Conservation (phyloP, 2,888 invertebrate genomes). For the Acronicta aceris region DNA sequence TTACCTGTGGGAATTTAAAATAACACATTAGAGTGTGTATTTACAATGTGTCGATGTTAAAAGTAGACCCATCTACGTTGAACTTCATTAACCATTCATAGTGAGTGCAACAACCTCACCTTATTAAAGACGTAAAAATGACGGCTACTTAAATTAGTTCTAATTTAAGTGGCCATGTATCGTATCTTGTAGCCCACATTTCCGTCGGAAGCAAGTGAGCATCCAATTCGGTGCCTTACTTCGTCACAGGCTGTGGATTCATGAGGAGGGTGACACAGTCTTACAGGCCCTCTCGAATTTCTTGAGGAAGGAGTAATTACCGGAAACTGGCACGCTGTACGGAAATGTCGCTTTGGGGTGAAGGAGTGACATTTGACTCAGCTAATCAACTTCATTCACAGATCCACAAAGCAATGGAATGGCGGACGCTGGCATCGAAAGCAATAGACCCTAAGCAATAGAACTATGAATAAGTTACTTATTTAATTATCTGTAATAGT, state of each 20-base stretch:
- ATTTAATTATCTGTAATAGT: conserved; percentile 21
- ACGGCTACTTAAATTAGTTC: conserved; percentile 62
- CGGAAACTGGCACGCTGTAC: conserved; percentile 81
- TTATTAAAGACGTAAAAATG: conserved; percentile 53
- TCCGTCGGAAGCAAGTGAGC: conserved; percentile 83
- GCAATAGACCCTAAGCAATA: conserved; percentile 43
- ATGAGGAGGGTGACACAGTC: conserved; percentile 79
- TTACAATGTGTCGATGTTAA: conserved; percentile 20
- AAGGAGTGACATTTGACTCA: conserved; percentile 86
- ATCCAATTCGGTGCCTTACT: conserved; percentile 74
- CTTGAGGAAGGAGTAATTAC: conserved; percentile 85
- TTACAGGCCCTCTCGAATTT: conserved; percentile 73
- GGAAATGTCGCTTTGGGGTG: conserved; percentile 81
- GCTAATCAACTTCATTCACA: conserved; percentile 82
- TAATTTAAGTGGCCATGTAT: conserved; percentile 63
- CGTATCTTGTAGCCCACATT: conserved; percentile 76
- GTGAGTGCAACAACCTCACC: conserved; percentile 49
- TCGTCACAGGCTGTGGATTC: conserved; percentile 82
- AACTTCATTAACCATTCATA: conserved; percentile 36
- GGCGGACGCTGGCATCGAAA: conserved; percentile 52
- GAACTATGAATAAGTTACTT: conserved; percentile 60
- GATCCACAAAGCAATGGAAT: conserved; percentile 79
- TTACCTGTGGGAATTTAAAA: conserved; percentile 71
- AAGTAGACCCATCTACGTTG: conserved; percentile 13
- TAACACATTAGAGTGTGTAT: conserved; percentile 19